These are phyloP conservation scores for Otolemur crassicaudatus DNA, from an alignment of 2,797 vertebrate species.

Conservation along the genomic window DNA sequence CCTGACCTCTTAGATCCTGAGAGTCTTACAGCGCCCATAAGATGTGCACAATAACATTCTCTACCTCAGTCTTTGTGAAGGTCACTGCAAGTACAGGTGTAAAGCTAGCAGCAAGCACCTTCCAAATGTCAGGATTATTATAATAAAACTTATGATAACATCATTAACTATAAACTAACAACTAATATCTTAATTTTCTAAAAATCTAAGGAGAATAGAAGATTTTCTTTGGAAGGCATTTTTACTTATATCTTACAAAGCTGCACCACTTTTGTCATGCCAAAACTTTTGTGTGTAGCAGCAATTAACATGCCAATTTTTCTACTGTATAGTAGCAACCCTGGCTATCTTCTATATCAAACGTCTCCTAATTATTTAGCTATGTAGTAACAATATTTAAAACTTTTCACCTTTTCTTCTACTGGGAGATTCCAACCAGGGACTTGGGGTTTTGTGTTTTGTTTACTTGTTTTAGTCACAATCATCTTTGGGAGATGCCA, in stretches of 20 bases:
- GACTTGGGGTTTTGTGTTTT: background rate
- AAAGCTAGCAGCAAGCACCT: background rate
- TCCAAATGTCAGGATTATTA: background rate
- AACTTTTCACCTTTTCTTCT: slow-evolving; percentile 27
- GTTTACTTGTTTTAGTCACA: background rate
- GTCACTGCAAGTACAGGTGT: background rate
- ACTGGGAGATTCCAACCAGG: background rate
- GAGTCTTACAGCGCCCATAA: background rate
- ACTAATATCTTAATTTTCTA: background rate
- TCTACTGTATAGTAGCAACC: background rate
- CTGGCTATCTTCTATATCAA: background rate
- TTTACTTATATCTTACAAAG: slow-evolving; percentile 25
- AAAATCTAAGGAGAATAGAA: background rate
- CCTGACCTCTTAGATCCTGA: background rate
- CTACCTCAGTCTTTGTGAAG: background rate
- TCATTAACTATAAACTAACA: background rate
- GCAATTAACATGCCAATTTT: slow-evolving; percentile 39
- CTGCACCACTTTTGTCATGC: background rate
- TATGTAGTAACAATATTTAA: background rate
- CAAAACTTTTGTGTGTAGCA: background rate
- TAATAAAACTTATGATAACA: background rate
- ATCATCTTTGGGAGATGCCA: background rate
- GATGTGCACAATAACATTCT: background rate
- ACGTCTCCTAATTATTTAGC: slow-evolving; percentile 16
- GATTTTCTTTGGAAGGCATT: slow-evolving; percentile 18